phyloP scores from a whole-genome alignment of 2,888 invertebrate species.

The Athrips mouffetella region DNA sequence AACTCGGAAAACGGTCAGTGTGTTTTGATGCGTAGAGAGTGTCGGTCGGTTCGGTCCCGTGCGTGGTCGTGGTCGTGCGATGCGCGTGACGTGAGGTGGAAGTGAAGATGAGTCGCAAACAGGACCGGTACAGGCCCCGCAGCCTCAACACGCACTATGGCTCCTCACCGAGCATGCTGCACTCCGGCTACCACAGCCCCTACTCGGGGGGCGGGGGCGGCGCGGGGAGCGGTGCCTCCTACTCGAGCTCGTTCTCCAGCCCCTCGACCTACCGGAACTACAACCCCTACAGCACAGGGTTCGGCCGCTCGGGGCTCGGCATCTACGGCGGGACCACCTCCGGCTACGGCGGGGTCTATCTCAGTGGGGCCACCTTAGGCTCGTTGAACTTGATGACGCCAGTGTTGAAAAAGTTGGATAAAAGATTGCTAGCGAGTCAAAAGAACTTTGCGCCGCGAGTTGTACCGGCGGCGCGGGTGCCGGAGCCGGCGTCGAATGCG shows the following conservation, averaged over 20 bases:
- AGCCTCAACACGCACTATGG: conserved; percentile 64
- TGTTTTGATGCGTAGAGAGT: conserved; percentile 57
- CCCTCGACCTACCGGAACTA: conserved; percentile 64
- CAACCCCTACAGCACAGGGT: conserved; percentile 65
- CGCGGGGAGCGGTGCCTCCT: conserved; percentile 27
- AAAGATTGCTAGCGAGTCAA: conserved; percentile 67
- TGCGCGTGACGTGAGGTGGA: conserved; percentile 48
- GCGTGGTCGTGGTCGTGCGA: conserved; percentile 41
- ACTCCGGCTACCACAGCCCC: conserved; percentile 61
- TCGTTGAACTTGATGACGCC: conserved; percentile 79
- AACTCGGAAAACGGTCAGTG: conserved; percentile 60
- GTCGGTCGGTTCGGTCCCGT: conserved; percentile 51
- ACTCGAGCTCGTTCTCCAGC: conserved; percentile 55
- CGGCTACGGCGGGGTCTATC: conserved; percentile 83
- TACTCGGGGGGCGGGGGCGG: conserved; percentile 53
- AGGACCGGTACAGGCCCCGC: conserved; percentile 62
- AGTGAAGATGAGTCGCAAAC: conserved; percentile 67
- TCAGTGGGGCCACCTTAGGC: conserved; percentile 78
- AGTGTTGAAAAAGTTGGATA: conserved; percentile 71
- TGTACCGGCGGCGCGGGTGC: conserved; percentile 56
- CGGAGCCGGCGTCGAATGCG: conserved; percentile 29
- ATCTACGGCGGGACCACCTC: conserved; percentile 81
- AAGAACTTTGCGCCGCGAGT: conserved; percentile 70
- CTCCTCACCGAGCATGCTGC: conserved; percentile 66
- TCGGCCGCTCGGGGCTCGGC: conserved; percentile 60